Percentiles rank a stretch among this genome's conserved stretches.
phyloP scores from a whole-genome alignment of 2,888 invertebrate species.

The Polietes domitor region DNA sequence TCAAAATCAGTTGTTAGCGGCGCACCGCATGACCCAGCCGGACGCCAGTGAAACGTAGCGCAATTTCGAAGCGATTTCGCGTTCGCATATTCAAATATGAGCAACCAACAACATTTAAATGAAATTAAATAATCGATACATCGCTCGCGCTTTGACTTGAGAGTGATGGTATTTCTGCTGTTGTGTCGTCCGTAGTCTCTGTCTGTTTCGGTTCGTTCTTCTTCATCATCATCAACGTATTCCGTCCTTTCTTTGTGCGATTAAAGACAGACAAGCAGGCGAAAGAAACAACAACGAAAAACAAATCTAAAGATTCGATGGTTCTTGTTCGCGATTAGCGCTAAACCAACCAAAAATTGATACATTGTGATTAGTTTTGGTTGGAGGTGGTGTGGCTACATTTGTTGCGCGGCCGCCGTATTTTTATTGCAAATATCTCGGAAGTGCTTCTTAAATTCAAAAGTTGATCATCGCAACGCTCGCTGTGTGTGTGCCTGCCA shows the following conservation, averaged over 20 bases:
- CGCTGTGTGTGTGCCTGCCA: not conserved
- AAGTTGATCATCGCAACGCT: not conserved
- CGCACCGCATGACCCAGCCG: slow-evolving; percentile 58
- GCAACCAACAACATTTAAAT: not conserved
- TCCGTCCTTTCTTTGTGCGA: not conserved
- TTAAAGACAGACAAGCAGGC: not conserved
- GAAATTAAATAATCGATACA: slow-evolving; percentile 13
- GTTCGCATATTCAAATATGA: not conserved
- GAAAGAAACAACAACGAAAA: not conserved
- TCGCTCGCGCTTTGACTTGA: not conserved
- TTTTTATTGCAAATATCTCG: not conserved
- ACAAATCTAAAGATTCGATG: not conserved
- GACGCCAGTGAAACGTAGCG: not conserved
- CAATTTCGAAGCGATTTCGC: not conserved
- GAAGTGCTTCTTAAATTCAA: not conserved
- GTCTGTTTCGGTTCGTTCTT: not conserved
- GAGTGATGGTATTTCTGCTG: not conserved
- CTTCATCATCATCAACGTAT: not conserved
- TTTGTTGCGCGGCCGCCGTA: not conserved
- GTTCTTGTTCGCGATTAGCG: not conserved
- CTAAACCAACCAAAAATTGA: not conserved
- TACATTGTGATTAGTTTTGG: slow-evolving; percentile 8
- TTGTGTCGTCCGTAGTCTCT: not conserved
- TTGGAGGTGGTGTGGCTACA: not conserved
- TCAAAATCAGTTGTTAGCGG: slow-evolving; percentile 58